A percentile compares a stretch with the other conserved stretches of the same genome.
These are phyloP conservation scores for Threskiornis aethiopicus DNA, from an alignment of 2,797 vertebrate species.

Conservation along the genomic window DNA sequence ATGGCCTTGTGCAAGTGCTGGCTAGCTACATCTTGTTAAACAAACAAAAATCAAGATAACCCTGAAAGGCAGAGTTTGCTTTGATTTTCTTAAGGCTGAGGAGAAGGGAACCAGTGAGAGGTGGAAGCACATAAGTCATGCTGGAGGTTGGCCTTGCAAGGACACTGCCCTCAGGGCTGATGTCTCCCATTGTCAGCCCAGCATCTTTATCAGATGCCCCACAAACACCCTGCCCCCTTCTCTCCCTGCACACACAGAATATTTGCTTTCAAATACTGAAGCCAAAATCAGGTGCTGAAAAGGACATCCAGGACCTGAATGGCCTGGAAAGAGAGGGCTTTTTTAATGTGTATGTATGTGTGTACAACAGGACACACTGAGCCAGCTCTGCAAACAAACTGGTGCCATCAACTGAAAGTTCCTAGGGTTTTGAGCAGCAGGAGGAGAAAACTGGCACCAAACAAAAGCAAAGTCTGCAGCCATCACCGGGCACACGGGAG, in stretches of 20 bases:
- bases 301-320: neutral
- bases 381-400: neutral
- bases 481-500: accelerated
- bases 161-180: neutral
- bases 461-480: neutral
- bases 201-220: neutral
- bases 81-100: neutral
- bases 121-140: neutral
- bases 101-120: neutral
- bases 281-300: neutral
- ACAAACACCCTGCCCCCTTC: neutral
- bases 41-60: neutral
- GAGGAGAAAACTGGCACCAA: neutral
- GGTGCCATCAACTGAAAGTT: neutral
- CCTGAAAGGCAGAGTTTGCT: neutral
- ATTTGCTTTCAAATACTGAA: neutral
- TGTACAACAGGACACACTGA: neutral
- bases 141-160: neutral
- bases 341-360: neutral
- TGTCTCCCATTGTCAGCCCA: neutral
- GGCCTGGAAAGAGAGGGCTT: neutral
- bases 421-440: neutral
- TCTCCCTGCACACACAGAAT: accelerated
- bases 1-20: neutral
- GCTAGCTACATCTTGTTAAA: neutral